Base-by-base conservation (phyloP, 2,113 vertebrate species). In the Emydocephalus ijimae region DNA sequence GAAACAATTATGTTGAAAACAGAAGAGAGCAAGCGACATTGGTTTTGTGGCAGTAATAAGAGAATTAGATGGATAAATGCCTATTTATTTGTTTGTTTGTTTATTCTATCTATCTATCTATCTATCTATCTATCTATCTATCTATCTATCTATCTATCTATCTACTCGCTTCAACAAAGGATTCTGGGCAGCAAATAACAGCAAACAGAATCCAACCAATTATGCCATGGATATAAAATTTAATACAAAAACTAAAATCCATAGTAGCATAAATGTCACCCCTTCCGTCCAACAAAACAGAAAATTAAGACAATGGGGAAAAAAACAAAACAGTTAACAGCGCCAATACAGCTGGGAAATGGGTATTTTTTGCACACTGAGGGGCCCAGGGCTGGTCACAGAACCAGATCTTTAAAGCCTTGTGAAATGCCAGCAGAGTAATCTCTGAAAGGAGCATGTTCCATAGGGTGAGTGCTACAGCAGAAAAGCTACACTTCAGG, bases 1-100 rank as follows among this genome's bases (percentile, higher is more conserved):
- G 93, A 96, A 81, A 43, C 45, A 52, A 92, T 91, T 20, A 86
- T 1, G n/a, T 89, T 12, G 93, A 92, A 48, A 93, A 1, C 12
- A 96, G 85, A 50, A 5, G 45, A 52, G 85, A 94, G 59, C 69
- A 43, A 89, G 93, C 55, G 7, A 69, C 87, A 20, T 5, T 90
- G 6, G 26, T 95, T 96, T 95, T 39, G 23, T 89, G 91, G 4
- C 26, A 87, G 26, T 12, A 15, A 74, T 92, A 26, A 14, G 3
- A 43, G 50, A 54, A 90, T 15, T 69, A n/a, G 29, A 14, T n/a
- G 29, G 61, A 14, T 69, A 69, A n/a, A n/a, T 15, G 29, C 29
- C 29, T 69, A 69, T 34, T 4, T 64, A 14, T 24, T 8, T 26
- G 3, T 26, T 3, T 59, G 2, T 8, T 8, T 59, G 8, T 23